Evolutionary conservation across 2,113 vertebrate species (phyloP), one percentile per base, ranked within the genome.

Genomic region (Thermophis baileyi): DNA sequence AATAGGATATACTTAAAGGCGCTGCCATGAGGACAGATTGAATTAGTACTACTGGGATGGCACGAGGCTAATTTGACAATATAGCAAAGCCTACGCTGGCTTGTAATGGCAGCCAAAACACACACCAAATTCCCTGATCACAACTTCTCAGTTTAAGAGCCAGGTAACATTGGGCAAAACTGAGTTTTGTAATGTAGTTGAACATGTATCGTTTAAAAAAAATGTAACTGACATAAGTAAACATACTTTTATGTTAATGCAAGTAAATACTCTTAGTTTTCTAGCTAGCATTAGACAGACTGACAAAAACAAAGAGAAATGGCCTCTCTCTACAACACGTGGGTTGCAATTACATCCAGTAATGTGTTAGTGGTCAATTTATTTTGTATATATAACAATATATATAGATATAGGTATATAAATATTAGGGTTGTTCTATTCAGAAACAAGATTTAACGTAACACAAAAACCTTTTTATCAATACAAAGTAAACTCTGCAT

Each of bases 401-500:
- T 89, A 93, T 89, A 93, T 89, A 92, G 74, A 63, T 63, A 85
- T 57, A 60, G 51, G 88, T 92, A 92, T 91, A 97, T 96, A 97
- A 97, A 96, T 87, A 96, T 96, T 95, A 97, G 97, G 97, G 95
- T 96, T 95, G 95, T 96, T 97, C 97, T 96, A 95, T 95, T 95
- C 94, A 97, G 97, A 98, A 95, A 97, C 85, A 91, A 89, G 95
- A 95, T 97, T 97, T 96, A 97, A 94, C 95, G 98, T 95, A 97
- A 97, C 94, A 96, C 95, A 96, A 92, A 86, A 96, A 90, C 96
- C 95, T 95, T 97, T 95, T 95, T 97, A 97, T 96, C 97, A 96
- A 97, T 97, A 97, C 96, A 90, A 97, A 98, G 96, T 97, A 97
- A 97, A 98, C 97, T 96, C 97, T 97, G 97, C 95, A 97, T 96